Evolutionary conservation across 1,140 invertebrate genomes (phyloP), one percentile per base, ranked within the genome.

Genomic region (Hestina assimilis): DNA sequence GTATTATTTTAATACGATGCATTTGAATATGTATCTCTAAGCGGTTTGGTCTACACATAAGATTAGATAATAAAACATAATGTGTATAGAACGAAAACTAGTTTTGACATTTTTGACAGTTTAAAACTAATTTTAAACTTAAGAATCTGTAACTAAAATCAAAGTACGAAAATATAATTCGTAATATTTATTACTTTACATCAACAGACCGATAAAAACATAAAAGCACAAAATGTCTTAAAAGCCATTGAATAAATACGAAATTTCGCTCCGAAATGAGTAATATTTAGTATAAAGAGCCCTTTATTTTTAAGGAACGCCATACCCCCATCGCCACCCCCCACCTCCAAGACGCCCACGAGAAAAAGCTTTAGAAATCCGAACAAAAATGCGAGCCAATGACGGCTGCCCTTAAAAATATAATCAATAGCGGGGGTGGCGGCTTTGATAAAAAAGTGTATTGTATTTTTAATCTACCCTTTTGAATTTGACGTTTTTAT

Each of bases 351-450:
- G 63, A 74, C 81, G 75, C 83, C 83, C 72, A 75, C 75, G 53
- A 83, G 76, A 84, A 86, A 86, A 86, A 86, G 62, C 81, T 81
- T 77, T 81, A 74, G 76, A 38, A 38, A 53, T 74, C 71, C 56
- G 70, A 78, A 83, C 78, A 84, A 86, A 86, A 86, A 83, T 65
- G 59, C 65, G 67, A 52, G 55, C 83, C 83, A 81, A 83, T 83
- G 66, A 69, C 55, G 47, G 59, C 48, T 58, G 45, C 42, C 67
- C 62, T 68, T 79, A 81, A 81, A 83, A 81, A 83, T 78, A 68
- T 67, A 74, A 81, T 83, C 79, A 63, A 83, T 81, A 55, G 68
- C 54, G 72, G 56, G 66, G 69, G 70, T 58, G 68, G 46, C 6
- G 29, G n/a, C 12, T 40, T 52, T 26, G 6, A 29, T 41, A 55